Evolutionary conservation across 2,113 vertebrate genomes (phyloP), one percentile per base, ranked within the genome.

Genomic region (Bufo gargarizans): DNA sequence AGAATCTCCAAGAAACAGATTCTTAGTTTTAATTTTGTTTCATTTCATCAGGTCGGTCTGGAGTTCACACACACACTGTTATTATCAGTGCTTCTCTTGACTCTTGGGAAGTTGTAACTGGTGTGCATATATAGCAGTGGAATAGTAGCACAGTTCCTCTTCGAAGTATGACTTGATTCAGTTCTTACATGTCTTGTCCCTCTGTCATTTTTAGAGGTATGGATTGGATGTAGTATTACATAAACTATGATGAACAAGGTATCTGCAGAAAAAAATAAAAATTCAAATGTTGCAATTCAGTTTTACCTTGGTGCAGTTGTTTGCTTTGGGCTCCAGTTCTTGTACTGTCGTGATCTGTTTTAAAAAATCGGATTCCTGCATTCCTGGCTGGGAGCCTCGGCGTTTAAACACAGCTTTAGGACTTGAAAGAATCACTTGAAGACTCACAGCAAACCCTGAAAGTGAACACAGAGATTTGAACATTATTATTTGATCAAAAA

Each of bases 291-390:
- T 10, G 14, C 7, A 1, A 53, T 20, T 69, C 78, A 88, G 2
- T 4, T 0, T 91, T 94, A 99, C 98, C 97, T 96, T 96, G 74
- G 98, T 99, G 94, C 99, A 99, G 93, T 99, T 99, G 90, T 89
- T 96, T 78, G 99, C 98, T 92, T 99, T 99, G 6, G 99, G 99
- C 90, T 99, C 99, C 93, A 99, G 91, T 82, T 99, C 97, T 22
- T 97, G 95, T 81, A 99, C 95, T 77, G 96, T 98, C 22, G 97
- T 98, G 92, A 99, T 99, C 93, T 99, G 98, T 89, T 98, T 98
- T 88, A 99, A 96, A 93, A 99, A 99, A 93, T 99, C 99, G 0
- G 98, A 99, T 93, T 99, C 99, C 92, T 99, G 98, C 98, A 99
- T 99, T 90, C 98, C 98, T 0, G 98, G 98, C 88, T 99, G 98